Evolutionary conservation across 2,888 invertebrate genomes (phyloP).

Genomic region (Epinotia brunnichana): DNA sequence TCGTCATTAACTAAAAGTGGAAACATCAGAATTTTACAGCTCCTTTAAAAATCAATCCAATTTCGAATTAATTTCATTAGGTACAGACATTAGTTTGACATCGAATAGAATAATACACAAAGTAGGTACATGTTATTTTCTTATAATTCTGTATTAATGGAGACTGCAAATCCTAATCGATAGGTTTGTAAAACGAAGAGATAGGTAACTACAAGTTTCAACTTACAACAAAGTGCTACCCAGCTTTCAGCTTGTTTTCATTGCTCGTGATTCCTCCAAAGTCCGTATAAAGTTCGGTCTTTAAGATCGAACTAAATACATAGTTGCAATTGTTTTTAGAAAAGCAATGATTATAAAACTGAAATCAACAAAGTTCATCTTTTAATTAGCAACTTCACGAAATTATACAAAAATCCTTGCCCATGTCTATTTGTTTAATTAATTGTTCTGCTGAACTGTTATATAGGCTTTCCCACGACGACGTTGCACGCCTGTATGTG

Average conservation of each 20-base stretch:
- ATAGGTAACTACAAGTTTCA: background rate
- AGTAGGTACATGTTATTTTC: background rate
- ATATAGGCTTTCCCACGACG: background rate
- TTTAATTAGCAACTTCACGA: too few relatives aligned
- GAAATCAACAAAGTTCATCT: too few relatives aligned
- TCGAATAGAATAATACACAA: background rate
- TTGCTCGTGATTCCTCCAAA: conserved; percentile 7
- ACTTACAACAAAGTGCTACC: conserved; percentile 19
- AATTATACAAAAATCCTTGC: too few relatives aligned
- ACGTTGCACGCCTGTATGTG: background rate
- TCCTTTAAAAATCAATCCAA: too few relatives aligned
- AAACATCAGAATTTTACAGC: too few relatives aligned
- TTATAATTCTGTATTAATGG: background rate
- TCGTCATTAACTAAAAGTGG: too few relatives aligned
- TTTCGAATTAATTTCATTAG: too few relatives aligned
- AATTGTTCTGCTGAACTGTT: conserved; percentile 4
- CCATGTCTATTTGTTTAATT: background rate
- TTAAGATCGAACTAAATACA: conserved; percentile 4
- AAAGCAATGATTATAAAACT: background rate
- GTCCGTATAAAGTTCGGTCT: conserved; percentile 7
- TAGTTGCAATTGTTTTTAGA: too few relatives aligned
- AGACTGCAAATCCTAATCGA: background rate
- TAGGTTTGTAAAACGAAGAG: background rate
- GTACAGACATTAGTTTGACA: background rate
- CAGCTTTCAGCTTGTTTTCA: conserved; percentile 11